A percentile compares a stretch with the other conserved stretches of the same genome.
phyloP scores from a whole-genome alignment of 2,113 vertebrate species.

The Bubo blakistoni region DNA sequence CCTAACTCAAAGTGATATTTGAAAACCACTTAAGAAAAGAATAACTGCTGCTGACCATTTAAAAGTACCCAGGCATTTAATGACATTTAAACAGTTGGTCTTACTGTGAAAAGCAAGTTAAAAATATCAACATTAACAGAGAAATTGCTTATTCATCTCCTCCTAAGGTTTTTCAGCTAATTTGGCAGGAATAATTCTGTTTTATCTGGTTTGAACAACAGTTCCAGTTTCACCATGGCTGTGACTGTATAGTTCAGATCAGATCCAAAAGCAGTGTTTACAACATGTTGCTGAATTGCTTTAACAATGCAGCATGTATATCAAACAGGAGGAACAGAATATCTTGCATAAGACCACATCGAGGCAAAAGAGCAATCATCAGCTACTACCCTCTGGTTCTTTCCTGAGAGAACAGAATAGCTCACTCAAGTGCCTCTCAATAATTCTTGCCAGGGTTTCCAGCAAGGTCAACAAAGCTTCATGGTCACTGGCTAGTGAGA shows the following conservation, averaged over 20 bases:
- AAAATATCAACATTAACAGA: neutral
- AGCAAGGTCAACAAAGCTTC: slow-evolving; percentile 55
- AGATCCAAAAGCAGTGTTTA: neutral
- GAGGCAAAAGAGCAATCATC: slow-evolving; percentile 45
- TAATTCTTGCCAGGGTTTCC: slow-evolving; percentile 43
- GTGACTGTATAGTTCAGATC: neutral
- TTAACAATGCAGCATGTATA: neutral
- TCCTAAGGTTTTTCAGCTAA: neutral
- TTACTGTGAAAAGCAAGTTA: neutral
- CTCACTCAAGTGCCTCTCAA: slow-evolving; percentile 27
- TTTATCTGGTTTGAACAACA: neutral
- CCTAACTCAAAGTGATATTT: neutral
- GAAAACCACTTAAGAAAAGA: neutral
- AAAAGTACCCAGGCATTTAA: neutral
- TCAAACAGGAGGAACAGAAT: neutral
- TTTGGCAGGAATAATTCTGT: neutral
- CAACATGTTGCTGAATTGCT: neutral
- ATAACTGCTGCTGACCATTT: slow-evolving; percentile 9
- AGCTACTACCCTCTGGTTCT: neutral
- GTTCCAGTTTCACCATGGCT: neutral
- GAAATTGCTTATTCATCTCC: neutral
- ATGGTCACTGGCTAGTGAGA: slow-evolving; percentile 30
- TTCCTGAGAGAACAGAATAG: slow-evolving; percentile 26
- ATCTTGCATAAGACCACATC: neutral
- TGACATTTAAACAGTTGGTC: neutral